Evolutionary conservation across 2,113 vertebrate genomes (phyloP).

Genomic region (Lagopus muta): DNA sequence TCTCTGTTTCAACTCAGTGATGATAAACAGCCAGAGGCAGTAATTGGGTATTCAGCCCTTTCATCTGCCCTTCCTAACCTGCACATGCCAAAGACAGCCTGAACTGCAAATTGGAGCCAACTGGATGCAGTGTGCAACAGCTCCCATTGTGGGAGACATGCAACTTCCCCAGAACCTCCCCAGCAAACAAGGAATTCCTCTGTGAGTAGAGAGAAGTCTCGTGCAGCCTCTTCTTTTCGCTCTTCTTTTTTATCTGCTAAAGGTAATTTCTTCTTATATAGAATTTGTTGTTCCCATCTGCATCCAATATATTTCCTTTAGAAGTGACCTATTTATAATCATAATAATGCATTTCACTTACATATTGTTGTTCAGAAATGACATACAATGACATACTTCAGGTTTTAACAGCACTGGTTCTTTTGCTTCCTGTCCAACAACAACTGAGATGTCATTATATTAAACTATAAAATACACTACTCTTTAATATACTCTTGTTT

Average conservation of each 20-base stretch:
- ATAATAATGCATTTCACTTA: slow-evolving; percentile 29
- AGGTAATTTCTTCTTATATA: slow-evolving; percentile 26
- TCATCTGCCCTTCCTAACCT: not conserved
- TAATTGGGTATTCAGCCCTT: slow-evolving; percentile 2
- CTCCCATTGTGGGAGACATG: not conserved
- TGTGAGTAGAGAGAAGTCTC: not conserved
- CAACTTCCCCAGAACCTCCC: not conserved
- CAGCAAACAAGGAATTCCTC: not conserved
- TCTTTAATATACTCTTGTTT: slow-evolving; percentile 9
- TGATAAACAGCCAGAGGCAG: slow-evolving; percentile 7
- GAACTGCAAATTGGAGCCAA: not conserved
- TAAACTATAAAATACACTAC: not conserved
- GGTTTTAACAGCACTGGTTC: not conserved
- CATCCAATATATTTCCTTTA: not conserved
- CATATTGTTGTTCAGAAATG: not conserved
- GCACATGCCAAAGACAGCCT: not conserved
- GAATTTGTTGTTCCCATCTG: not conserved
- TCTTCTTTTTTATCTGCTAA: not conserved
- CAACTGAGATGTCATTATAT: not conserved
- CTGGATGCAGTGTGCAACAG: not conserved
- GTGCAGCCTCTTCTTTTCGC: not conserved
- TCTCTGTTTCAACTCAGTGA: not conserved
- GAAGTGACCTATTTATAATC: slow-evolving; percentile 24
- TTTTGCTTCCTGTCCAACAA: not conserved
- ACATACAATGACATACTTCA: not conserved